Evolutionary conservation across 2,113 vertebrate species (phyloP), one percentile per base, ranked within the genome.

Genomic region (Apaloderma vittatum): DNA sequence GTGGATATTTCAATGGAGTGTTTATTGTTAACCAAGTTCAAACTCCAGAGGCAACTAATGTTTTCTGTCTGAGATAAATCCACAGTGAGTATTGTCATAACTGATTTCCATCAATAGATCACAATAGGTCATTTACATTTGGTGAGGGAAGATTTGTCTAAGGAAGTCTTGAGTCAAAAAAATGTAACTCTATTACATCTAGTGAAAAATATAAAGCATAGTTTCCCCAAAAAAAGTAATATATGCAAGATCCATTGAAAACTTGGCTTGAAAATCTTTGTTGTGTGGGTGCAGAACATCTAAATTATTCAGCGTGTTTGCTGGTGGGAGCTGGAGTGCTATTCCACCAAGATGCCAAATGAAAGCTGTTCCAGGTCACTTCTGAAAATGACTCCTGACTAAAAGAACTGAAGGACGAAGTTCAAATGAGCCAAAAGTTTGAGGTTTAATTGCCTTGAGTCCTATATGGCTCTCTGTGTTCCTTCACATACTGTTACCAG

Each of bases 21-120:
- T 96, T 97, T 95, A 77, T 61, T 96, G 95, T 87, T 82, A 83
- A 34, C 43, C 8, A 49, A 86, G 75, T 63, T 93, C 77, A 81
- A 76, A 30, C 67, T 85, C 37, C 54, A 85, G 70, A 57, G 54
- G 71, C 30, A 80, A 46, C 11, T 76, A 1, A 4, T 76, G 34
- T 76, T 73, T 86, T 85, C 51, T 87, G 14, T 46, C 45, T 40
- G 40, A 40, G 40, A 90, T 62, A 65, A 81, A 94, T 71, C 43
- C 65, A 67, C 43, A 21, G 8, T 65, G 52, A 72, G 63, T 92
- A 54, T 2, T 77, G n/a, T 71, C 66, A 52, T 16, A 40, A 52
- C 19, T 1, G 3, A 67, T 63, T 65, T 62, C 89, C 52, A 66
- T 59, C 51, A 90, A 66, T 7, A 74, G 26, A 75, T 68, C 21